A percentile compares a stretch with the other conserved stretches of the same genome.
Conservation (phyloP, 2,797 vertebrate genomes). For the Cyclopterus lumpus region DNA sequence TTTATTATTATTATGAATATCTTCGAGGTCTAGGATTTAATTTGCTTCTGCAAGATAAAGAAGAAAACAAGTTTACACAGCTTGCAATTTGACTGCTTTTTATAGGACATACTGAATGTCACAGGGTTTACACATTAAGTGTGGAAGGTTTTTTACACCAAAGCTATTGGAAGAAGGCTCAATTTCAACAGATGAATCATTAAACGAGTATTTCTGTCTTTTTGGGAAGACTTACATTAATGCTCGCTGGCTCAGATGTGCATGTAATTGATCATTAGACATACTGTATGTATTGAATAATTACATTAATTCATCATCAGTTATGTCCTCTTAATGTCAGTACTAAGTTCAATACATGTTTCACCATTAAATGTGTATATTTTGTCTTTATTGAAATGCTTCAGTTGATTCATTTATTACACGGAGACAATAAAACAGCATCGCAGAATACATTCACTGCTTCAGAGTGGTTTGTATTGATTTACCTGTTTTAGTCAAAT, state of each 20-base stretch:
- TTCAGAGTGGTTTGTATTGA: neutral
- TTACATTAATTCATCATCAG: slow-evolving; percentile 30
- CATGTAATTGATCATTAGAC: slow-evolving; percentile 49
- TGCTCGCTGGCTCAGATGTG: slow-evolving; percentile 33
- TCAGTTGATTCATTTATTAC: neutral
- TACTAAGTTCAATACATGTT: slow-evolving; percentile 75
- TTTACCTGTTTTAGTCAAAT: neutral
- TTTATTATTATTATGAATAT: slow-evolving; percentile 50
- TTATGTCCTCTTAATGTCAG: slow-evolving; percentile 60
- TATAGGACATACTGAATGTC: slow-evolving; percentile 60
- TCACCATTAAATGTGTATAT: slow-evolving; percentile 42
- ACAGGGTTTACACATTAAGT: slow-evolving; percentile 43
- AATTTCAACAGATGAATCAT: slow-evolving; percentile 31
- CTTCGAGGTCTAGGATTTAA: slow-evolving; percentile 40
- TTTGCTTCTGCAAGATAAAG: slow-evolving; percentile 46
- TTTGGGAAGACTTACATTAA: slow-evolving; percentile 41
- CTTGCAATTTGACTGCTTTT: slow-evolving; percentile 37
- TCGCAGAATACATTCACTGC: neutral
- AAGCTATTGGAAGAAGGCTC: slow-evolving; percentile 53
- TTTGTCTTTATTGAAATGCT: slow-evolving; percentile 16
- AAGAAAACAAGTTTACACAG: slow-evolving; percentile 44
- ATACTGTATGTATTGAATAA: slow-evolving; percentile 30
- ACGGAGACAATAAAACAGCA: neutral
- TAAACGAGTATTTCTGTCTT: slow-evolving; percentile 40
- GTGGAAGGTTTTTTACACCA: slow-evolving; percentile 51